Conservation (phyloP, 2,888 invertebrate species). For the Anoplius nigerrimus region DNA sequence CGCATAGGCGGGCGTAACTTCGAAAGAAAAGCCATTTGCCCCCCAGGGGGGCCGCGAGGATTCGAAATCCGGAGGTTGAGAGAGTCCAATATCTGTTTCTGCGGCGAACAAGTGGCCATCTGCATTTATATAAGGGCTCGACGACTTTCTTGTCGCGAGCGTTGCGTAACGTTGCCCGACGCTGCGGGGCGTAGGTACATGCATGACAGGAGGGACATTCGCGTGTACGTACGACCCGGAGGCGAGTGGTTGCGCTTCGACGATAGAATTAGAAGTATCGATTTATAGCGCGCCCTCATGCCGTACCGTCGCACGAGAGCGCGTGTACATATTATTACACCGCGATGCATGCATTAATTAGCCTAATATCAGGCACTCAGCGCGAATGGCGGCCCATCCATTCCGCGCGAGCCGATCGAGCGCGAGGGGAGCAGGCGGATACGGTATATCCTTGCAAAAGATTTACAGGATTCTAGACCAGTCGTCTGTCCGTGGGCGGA, state of each 20-base stretch:
- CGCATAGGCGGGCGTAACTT: conserved; percentile 25
- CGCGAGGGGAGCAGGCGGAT: no score
- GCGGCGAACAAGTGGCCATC: conserved; percentile 34
- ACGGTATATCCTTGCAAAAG: no score
- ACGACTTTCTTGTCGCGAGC: conserved; percentile 10
- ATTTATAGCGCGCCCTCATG: conserved; percentile 43
- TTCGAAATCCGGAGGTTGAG: conserved; percentile 13
- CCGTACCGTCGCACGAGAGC: conserved; percentile 3
- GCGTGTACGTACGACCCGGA: conserved; percentile 37
- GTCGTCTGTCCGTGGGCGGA: no score
- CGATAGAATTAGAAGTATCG: conserved; percentile 60
- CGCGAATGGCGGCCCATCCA: conserved; percentile 25
- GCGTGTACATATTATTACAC: conserved; percentile 44
- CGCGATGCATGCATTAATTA: conserved; percentile 57
- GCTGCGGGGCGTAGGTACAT: no score
- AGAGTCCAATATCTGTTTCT: conserved; percentile 16
- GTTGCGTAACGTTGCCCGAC: conserved; percentile 45
- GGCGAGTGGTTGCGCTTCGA: conserved; percentile 30
- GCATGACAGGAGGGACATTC: no score
- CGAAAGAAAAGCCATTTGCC: conserved; percentile 41
- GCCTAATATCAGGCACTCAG: conserved; percentile 58
- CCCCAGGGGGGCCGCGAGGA: conserved; percentile 26
- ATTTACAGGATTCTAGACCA: no score
- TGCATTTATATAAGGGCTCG: conserved; percentile 52
- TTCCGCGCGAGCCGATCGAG: neutral